A percentile compares a stretch with the other conserved stretches of the same genome.
These are phyloP conservation scores for Vireo griseus DNA, from an alignment of 2,797 vertebrate genomes.

Conservation along the genomic window DNA sequence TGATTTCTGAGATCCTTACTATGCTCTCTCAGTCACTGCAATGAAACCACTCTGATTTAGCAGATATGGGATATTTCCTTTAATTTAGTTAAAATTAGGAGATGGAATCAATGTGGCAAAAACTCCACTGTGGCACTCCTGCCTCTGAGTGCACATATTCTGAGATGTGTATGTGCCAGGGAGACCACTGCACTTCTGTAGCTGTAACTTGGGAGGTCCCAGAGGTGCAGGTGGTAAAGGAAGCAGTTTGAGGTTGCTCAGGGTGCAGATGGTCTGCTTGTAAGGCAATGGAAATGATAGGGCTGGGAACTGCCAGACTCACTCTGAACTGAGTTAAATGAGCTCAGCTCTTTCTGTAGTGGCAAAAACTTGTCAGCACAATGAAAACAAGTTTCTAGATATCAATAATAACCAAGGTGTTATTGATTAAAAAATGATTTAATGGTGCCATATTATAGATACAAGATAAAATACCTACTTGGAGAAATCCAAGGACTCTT, in stretches of 20 bases:
- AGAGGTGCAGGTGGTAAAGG: neutral
- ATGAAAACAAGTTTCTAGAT: neutral
- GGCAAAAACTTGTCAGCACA: neutral
- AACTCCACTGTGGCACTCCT: neutral
- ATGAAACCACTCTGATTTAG: neutral
- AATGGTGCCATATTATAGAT: neutral
- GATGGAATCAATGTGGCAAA: neutral
- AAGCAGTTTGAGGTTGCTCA: neutral
- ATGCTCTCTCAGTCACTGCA: neutral
- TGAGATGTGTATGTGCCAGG: neutral
- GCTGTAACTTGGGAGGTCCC: neutral
- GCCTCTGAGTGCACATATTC: too few relatives aligned
- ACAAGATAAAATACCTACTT: neutral
- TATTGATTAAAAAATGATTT: neutral
- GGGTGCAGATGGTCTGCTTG: rapidly evolving
- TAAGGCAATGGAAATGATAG: neutral
- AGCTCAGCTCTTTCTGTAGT: neutral
- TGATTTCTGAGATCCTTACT: neutral
- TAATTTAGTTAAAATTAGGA: neutral
- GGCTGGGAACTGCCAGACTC: neutral
- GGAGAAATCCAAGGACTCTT: neutral
- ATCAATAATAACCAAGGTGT: neutral
- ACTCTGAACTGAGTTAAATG: neutral
- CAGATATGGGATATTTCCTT: neutral
- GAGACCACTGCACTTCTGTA: neutral